phyloP scores from a whole-genome alignment of 2,888 invertebrate species.

The Spodoptera exigua region DNA sequence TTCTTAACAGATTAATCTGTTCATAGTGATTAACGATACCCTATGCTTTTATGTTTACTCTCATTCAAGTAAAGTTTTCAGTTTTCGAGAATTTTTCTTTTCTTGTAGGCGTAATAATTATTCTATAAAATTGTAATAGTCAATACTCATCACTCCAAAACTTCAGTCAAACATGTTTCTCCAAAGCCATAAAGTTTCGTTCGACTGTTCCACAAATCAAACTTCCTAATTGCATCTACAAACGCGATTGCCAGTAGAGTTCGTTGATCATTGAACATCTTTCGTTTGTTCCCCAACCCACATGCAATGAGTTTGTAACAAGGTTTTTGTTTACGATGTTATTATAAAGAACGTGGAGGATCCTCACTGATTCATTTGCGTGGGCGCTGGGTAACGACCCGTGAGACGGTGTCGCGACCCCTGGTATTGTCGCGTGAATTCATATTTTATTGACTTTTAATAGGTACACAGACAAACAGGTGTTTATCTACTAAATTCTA shows the following conservation, averaged over 20 bases:
- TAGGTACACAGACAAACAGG: too few species aligned
- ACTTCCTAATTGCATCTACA: constrained; percentile 21
- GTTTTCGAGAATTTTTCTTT: too few species aligned
- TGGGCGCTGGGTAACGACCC: constrained; percentile 66
- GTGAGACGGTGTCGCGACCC: constrained; percentile 43
- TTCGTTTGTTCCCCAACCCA: constrained; percentile 58
- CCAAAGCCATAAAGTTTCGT: constrained; percentile 18
- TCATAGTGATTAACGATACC: too few species aligned
- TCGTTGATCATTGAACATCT: constrained; percentile 51
- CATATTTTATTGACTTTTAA: constrained; percentile 19
- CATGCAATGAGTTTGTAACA: constrained; percentile 49
- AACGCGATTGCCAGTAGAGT: constrained; percentile 37
- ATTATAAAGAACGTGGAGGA: constrained; percentile 53
- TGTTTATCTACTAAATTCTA: neutral
- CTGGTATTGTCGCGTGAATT: constrained; percentile 9
- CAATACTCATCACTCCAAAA: constrained; percentile 6
- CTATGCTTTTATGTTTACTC: too few species aligned
- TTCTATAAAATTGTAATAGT: too few species aligned
- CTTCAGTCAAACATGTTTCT: constrained; percentile 5
- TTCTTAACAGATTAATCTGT: too few species aligned
- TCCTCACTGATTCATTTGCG: constrained; percentile 70
- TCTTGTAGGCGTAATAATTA: too few species aligned
- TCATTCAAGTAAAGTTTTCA: too few species aligned
- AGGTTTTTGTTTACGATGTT: constrained; percentile 64
- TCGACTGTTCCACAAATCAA: constrained; percentile 12